Evolutionary conservation across 1,140 invertebrate genomes (phyloP).

Genomic region (Bombus pascuorum): DNA sequence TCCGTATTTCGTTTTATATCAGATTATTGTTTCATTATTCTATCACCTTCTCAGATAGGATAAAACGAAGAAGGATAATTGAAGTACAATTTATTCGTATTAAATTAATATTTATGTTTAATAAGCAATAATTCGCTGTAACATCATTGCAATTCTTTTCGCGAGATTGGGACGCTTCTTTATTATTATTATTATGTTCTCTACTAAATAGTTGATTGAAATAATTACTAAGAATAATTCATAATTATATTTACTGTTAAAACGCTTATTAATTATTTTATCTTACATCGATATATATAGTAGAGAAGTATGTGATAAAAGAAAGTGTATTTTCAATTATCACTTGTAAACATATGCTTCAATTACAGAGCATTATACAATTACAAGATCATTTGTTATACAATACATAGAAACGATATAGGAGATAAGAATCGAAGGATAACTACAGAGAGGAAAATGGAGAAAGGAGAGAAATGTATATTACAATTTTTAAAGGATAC

Average conservation of each 20-base stretch:
- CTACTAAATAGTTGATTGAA: too few relatives aligned
- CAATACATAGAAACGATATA: background rate
- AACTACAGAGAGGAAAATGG: background rate
- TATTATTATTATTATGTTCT: too few relatives aligned
- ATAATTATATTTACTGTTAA: background rate
- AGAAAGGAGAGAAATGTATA: slow-evolving; percentile 6
- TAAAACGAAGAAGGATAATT: too few relatives aligned
- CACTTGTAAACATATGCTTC: background rate
- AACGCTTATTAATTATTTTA: background rate
- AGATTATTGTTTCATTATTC: too few relatives aligned
- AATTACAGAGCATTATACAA: background rate
- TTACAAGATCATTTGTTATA: background rate
- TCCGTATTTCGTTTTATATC: background rate
- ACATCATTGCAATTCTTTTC: too few relatives aligned
- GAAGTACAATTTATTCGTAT: too few relatives aligned
- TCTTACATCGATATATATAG: background rate
- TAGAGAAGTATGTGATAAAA: background rate
- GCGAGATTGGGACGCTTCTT: too few relatives aligned
- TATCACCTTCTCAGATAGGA: too few relatives aligned
- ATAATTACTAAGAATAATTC: too few relatives aligned
- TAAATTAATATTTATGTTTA: too few relatives aligned
- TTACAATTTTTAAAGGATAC: slow-evolving; percentile 41
- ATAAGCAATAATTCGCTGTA: too few relatives aligned
- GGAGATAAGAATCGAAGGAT: background rate
- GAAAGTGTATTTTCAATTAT: background rate